phyloP scores from a whole-genome alignment of 2,113 vertebrate species.

The Salvator merianae region DNA sequence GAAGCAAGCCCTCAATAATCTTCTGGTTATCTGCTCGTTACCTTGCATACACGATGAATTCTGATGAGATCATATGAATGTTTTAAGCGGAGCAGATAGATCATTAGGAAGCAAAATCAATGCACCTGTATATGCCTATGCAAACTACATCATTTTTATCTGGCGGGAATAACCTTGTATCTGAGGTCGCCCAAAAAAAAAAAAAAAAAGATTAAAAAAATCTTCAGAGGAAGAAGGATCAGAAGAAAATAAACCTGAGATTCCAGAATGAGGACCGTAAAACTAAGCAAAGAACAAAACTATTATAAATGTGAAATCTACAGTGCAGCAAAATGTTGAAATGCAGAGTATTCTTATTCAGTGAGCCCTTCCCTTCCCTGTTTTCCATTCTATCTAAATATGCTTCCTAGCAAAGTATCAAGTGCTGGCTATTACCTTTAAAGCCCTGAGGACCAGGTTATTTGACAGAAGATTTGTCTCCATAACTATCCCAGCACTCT shows the following conservation, averaged over 20 bases:
- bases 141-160: slow-evolving; percentile 20
- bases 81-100: slow-evolving; percentile 30
- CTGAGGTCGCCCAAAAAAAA: background rate
- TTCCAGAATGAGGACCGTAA: background rate
- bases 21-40: slow-evolving; percentile 3
- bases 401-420: too few relatives aligned
- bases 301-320: background rate
- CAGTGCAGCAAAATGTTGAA: background rate
- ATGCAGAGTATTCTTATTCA: background rate
- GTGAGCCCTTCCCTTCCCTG: background rate
- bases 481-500: too few relatives aligned
- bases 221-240: background rate
- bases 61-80: slow-evolving; percentile 25
- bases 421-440: too few relatives aligned
- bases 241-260: background rate
- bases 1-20: slow-evolving; percentile 28
- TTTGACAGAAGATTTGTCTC: too few relatives aligned
- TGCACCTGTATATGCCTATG: slow-evolving; percentile 35
- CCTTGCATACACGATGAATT: slow-evolving; percentile 20
- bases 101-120: slow-evolving; percentile 43
- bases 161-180: slow-evolving; percentile 20
- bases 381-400: too few relatives aligned
- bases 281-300: background rate
- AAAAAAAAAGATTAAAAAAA: background rate
- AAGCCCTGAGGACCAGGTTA: too few relatives aligned